Percentiles rank a stretch among this genome's conserved stretches.
phyloP scores from a whole-genome alignment of 1,140 invertebrate genomes.

The Tribolium castaneum region DNA sequence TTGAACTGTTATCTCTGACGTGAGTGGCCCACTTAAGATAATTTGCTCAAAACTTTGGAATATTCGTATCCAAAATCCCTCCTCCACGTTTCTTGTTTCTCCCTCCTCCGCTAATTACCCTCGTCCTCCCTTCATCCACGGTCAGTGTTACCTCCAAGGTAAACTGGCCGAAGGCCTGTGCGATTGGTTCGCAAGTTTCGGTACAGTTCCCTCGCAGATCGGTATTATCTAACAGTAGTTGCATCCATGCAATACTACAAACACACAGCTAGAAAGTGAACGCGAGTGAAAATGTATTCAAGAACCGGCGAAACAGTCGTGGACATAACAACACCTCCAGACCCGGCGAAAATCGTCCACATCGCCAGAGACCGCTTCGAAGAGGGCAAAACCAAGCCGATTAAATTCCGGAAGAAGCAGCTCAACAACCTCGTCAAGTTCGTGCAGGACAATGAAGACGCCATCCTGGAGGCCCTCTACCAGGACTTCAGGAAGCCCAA shows the following conservation, averaged over 20 bases:
- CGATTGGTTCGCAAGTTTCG: conserved; percentile 3
- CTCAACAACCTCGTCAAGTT: conserved; percentile 78
- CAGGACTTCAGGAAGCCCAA: conserved; percentile 84
- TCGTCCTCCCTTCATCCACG: neutral
- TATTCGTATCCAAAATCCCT: neutral
- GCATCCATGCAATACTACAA: conserved; percentile 12
- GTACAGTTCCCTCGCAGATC: conserved; percentile 6
- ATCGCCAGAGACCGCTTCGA: conserved; percentile 65
- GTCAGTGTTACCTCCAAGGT: conserved; percentile 2
- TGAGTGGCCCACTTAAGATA: too few relatives aligned
- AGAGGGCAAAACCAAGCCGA: conserved; percentile 77
- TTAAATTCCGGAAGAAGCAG: conserved; percentile 84
- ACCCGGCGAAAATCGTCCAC: conserved; percentile 1
- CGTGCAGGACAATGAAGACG: conserved; percentile 81
- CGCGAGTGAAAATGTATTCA: neutral
- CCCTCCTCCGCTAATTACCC: neutral
- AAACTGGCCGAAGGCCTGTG: neutral
- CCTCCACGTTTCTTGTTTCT: neutral
- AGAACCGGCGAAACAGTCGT: conserved; percentile 3
- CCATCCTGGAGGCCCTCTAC: conserved; percentile 79
- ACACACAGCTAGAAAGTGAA: conserved; percentile 12
- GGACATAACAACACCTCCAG: neutral
- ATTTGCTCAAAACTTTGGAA: too few relatives aligned
- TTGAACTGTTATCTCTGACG: too few relatives aligned
- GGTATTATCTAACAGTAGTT: conserved; percentile 16